Percentiles rank a stretch among this genome's conserved stretches.
These are phyloP conservation scores for Cheilosia vernalis DNA, from an alignment of 2,888 invertebrate species.

Conservation along the genomic window DNA sequence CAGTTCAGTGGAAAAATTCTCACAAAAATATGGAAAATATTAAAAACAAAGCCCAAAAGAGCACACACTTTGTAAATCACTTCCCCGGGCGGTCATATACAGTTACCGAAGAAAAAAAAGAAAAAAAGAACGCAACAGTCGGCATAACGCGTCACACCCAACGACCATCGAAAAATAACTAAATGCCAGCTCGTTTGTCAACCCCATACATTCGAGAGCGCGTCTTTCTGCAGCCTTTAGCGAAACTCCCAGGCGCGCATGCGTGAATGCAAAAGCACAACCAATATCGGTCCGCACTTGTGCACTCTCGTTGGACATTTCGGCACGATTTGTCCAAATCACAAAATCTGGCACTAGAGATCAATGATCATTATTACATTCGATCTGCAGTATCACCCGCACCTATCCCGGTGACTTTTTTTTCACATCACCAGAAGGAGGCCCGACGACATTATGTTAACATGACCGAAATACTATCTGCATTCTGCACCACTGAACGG, in stretches of 20 bases:
- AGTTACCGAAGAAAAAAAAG: background rate
- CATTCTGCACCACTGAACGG: constrained; percentile 14
- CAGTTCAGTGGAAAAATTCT: constrained; percentile 39
- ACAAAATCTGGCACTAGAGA: constrained; percentile 74
- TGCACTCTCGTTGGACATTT: constrained; percentile 46
- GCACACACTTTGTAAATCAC: constrained; percentile 43
- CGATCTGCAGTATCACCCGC: constrained; percentile 35
- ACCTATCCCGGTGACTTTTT: constrained; percentile 40
- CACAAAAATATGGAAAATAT: constrained; percentile 44
- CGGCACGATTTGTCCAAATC: constrained; percentile 73
- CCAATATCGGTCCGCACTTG: constrained; percentile 25
- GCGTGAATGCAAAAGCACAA: constrained; percentile 40
- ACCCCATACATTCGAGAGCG: constrained; percentile 31
- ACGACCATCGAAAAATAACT: constrained; percentile 12
- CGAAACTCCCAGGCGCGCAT: constrained; percentile 66
- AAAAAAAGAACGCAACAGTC: background rate
- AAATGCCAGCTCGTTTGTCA: constrained; percentile 52
- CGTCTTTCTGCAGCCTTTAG: constrained; percentile 47
- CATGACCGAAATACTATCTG: constrained; percentile 58
- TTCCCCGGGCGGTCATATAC: constrained; percentile 28
- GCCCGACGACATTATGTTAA: constrained; percentile 65
- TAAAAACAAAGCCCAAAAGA: background rate
- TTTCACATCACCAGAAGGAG: constrained; percentile 49
- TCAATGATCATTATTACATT: constrained; percentile 69
- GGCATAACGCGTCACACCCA: constrained; percentile 42